Conservation (phyloP, 2,888 invertebrate genomes). For the Melinaea marsaeus region DNA sequence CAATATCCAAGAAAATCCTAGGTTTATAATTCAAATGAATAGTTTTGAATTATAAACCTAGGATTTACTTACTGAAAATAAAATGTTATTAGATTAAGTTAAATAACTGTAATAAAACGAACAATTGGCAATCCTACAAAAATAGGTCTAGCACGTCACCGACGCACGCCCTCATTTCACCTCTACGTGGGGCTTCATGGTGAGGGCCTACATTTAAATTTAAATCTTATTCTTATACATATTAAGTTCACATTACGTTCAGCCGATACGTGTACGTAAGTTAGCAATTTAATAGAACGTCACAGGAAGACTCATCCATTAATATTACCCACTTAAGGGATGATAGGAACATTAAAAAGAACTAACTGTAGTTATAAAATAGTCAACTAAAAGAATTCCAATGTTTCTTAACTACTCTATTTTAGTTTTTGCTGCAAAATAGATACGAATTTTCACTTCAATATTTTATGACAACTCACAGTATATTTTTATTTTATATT, state of each 20-base stretch:
- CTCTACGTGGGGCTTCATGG: constrained; percentile 53
- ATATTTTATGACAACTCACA: no score
- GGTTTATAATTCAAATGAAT: no score
- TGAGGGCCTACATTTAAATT: neutral
- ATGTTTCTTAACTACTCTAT: no score
- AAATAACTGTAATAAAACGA: neutral
- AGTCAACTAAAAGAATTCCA: no score
- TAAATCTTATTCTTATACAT: constrained; percentile 8
- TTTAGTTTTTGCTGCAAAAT: no score
- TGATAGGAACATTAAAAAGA: constrained; percentile 4
- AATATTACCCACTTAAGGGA: constrained; percentile 12
- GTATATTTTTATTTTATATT: no score
- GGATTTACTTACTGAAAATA: no score
- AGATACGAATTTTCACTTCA: no score
- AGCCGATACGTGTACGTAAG: neutral
- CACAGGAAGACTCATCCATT: constrained; percentile 22
- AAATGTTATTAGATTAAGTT: no score
- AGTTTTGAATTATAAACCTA: no score
- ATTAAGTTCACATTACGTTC: constrained; percentile 7
- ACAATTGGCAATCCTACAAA: constrained; percentile 21
- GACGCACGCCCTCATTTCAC: constrained; percentile 51
- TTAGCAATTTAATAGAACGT: constrained; percentile 15
- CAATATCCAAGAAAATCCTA: no score
- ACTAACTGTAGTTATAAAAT: neutral
- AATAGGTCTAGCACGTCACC: constrained; percentile 39